Evolutionary conservation across 2,113 vertebrate genomes (phyloP).

Genomic region (Myodes glareolus): DNA sequence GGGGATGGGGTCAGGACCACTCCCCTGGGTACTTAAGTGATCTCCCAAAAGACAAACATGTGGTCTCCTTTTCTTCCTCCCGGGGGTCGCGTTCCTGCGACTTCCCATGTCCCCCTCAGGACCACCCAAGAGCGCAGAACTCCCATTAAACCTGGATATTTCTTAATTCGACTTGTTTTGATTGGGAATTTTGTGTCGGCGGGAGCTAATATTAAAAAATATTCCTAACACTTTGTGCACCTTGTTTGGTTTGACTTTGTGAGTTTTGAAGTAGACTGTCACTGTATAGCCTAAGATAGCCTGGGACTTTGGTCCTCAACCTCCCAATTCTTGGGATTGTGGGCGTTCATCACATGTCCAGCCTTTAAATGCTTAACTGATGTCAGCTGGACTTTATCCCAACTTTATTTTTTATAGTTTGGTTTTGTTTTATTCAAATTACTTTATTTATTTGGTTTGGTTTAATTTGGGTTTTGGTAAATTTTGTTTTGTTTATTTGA

Average conservation of each 20-base stretch:
- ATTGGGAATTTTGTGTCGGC: too few relatives aligned
- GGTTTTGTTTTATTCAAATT: background rate
- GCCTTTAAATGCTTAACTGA: background rate
- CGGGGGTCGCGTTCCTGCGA: too few relatives aligned
- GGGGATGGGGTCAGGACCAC: too few relatives aligned
- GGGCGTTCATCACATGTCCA: background rate
- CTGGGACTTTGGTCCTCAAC: background rate
- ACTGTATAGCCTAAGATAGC: background rate
- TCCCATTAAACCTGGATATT: too few relatives aligned
- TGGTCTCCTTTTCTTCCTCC: too few relatives aligned
- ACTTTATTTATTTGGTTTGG: background rate
- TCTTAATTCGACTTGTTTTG: too few relatives aligned
- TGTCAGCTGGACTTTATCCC: background rate
- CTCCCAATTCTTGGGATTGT: background rate
- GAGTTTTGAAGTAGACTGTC: background rate
- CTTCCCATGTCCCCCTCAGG: too few relatives aligned
- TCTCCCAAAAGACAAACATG: too few relatives aligned
- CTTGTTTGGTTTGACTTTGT: background rate
- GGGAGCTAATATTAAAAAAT: too few relatives aligned
- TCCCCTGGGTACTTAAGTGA: too few relatives aligned
- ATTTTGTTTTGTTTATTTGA: background rate
- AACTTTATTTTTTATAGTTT: background rate
- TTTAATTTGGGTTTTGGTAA: background rate
- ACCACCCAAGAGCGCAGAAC: too few relatives aligned
- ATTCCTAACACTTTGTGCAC: too few relatives aligned